Evolutionary conservation across 2,888 invertebrate species (phyloP).

Genomic region (Oscheius sp.): DNA sequence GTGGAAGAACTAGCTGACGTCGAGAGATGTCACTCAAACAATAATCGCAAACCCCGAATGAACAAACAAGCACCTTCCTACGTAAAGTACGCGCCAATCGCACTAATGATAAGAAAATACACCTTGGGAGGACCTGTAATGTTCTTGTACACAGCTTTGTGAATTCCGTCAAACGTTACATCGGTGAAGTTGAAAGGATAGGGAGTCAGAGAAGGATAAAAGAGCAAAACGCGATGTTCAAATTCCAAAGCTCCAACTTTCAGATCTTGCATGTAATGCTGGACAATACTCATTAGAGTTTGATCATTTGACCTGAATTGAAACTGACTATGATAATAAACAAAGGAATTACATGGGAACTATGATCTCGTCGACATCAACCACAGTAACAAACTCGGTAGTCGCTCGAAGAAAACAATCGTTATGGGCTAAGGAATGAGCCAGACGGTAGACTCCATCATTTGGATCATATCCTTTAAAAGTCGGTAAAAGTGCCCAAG

Average conservation of each 20-base stretch:
- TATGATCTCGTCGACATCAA: constrained; percentile 55
- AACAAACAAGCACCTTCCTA: background rate
- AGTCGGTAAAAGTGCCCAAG: constrained; percentile 34
- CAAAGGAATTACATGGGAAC: background rate
- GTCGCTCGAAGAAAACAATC: constrained; percentile 45
- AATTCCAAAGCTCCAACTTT: constrained; percentile 16
- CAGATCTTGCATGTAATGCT: too few relatives aligned
- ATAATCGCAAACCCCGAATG: background rate
- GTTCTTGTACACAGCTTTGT: background rate
- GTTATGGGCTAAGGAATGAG: constrained; percentile 53
- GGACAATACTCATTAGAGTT: too few relatives aligned
- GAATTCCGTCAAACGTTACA: constrained; percentile 8
- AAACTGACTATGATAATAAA: too few relatives aligned
- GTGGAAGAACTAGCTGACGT: too few relatives aligned
- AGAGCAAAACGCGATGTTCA: constrained; percentile 7
- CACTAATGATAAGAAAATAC: too few relatives aligned
- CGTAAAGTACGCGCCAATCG: background rate
- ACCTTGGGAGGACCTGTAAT: constrained; percentile 23
- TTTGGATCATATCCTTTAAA: constrained; percentile 31
- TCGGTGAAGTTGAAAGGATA: constrained; percentile 1
- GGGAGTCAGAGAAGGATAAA: constrained; percentile 8
- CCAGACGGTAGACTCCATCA: constrained; percentile 48
- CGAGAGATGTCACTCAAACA: constrained; percentile 6
- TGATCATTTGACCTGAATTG: too few relatives aligned
- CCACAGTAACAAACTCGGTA: constrained; percentile 38